phyloP scores from a whole-genome alignment of 2,888 invertebrate genomes.

The Branchipolynoe longqiensis region DNA sequence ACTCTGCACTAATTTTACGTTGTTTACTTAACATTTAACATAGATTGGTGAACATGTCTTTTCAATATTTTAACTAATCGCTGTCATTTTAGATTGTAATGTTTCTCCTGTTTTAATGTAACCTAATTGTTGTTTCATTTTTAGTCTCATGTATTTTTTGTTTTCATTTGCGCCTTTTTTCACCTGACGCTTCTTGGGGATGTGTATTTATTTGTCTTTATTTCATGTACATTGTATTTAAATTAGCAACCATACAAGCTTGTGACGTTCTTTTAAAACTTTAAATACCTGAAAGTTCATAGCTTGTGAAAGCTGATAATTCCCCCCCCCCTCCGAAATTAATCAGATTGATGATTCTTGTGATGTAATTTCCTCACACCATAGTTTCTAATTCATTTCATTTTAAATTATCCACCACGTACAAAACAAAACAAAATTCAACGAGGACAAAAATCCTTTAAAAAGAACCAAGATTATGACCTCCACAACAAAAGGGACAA shows the following conservation, averaged over 20 bases:
- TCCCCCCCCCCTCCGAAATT: no score
- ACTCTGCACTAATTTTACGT: constrained; percentile 26
- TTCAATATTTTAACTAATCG: neutral
- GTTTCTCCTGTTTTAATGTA: neutral
- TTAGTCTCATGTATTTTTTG: neutral
- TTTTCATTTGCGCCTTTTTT: constrained; percentile 68
- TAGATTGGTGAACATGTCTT: constrained; percentile 19
- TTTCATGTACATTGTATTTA: no score
- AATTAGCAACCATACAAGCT: no score
- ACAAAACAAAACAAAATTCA: no score
- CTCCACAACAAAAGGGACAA: neutral
- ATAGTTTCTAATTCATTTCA: no score
- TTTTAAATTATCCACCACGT: no score
- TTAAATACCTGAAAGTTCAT: no score
- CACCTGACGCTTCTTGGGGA: constrained; percentile 83
- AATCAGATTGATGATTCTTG: constrained; percentile 81
- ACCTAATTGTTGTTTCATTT: neutral
- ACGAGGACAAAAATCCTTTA: neutral
- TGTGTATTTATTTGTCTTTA: no score
- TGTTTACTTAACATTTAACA: neutral
- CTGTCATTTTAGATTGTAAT: constrained; percentile 2
- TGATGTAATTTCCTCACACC: constrained; percentile 79
- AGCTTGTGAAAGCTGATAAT: no score
- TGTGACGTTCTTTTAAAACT: no score
- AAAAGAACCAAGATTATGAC: neutral